Base-by-base conservation (phyloP, 1,140 invertebrate species). In the Andrena cerasifolii region DNA sequence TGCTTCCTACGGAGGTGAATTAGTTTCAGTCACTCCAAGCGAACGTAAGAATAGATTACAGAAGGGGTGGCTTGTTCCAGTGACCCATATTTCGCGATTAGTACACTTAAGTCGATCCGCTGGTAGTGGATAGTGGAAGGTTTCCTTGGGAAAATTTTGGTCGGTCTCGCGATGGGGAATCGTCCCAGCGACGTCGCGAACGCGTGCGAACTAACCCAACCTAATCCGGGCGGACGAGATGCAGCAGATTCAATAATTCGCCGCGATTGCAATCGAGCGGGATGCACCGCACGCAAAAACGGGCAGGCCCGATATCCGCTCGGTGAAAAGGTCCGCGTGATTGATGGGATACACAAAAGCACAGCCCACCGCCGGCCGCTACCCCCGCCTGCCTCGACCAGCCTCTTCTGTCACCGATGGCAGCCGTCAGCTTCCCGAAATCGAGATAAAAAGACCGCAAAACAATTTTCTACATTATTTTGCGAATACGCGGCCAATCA, bases 331-430 rank as follows among this genome's bases (percentile, higher is more conserved):
- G 83, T 80, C 68, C 85, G 85, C 82, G 89, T 92, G 91, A 92
- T 92, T 92, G 91, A 92, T 92, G 90, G 90, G 89, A 91, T 90
- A 89, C 88, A 90, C 87, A 91, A 91, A n/a, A 89, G 90, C 86
- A 62, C 80, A 80, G 72, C 31, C 28, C n/a, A 33, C 3, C 24
- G 40, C 10, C 14, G 40, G 0, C 24, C 16, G n/a, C n/a, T n/a
- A n/a, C 31, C 24, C n/a, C 47, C 4, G 0, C 10, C 18, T 1
- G 6, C n/a, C 7, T 18, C 4, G 16, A 24, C 28, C 45, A 18
- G 7, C 3, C 14, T 7, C 24, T 12, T 7, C 53, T 36, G 1
- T 59, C 14, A 8, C 61, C 61, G 47, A 40, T 63, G 58, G 40
- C 51, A 59, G 68, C 79, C 67, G 80, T 78, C 79, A 56, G 76